Percentiles rank a stretch among this genome's conserved stretches.
Conservation (phyloP, 2,888 invertebrate genomes). For the Cheilosia pagana region DNA sequence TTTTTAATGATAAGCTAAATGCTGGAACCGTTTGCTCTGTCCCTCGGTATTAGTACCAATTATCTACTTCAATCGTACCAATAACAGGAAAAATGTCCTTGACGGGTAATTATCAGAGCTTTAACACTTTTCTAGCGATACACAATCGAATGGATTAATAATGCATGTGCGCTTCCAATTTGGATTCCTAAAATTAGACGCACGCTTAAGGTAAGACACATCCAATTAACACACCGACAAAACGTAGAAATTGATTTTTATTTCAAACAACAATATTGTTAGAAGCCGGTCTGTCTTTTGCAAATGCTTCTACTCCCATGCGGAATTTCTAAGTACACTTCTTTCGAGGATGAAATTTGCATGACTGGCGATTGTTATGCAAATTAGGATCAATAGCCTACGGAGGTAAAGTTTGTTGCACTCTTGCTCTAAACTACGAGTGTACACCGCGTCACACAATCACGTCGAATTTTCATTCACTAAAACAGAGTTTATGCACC, state of each 20-base stretch:
- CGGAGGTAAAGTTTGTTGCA: conserved; percentile 71
- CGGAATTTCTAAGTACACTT: conserved; percentile 22
- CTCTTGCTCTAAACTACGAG: conserved; percentile 45
- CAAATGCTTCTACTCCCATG: conserved; percentile 7
- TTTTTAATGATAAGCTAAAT: neutral
- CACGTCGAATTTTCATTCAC: conserved; percentile 53
- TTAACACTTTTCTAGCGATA: conserved; percentile 4
- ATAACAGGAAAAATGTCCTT: conserved; percentile 12
- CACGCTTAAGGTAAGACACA: neutral
- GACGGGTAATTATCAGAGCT: neutral
- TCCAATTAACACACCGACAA: neutral
- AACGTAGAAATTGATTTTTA: neutral
- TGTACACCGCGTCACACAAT: conserved; percentile 40
- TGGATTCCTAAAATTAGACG: neutral
- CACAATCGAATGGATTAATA: neutral
- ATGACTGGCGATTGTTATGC: conserved; percentile 71
- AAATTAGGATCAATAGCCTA: conserved; percentile 75
- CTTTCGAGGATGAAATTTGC: conserved; percentile 44
- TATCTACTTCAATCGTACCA: neutral
- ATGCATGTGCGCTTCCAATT: neutral
- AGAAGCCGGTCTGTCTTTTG: neutral
- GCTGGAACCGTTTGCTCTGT: neutral
- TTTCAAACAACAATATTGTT: neutral
- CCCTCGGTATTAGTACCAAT: neutral
- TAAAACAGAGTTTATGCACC: conserved; percentile 38